Conservation (phyloP, 2,888 invertebrate genomes). For the Phortica magna region DNA sequence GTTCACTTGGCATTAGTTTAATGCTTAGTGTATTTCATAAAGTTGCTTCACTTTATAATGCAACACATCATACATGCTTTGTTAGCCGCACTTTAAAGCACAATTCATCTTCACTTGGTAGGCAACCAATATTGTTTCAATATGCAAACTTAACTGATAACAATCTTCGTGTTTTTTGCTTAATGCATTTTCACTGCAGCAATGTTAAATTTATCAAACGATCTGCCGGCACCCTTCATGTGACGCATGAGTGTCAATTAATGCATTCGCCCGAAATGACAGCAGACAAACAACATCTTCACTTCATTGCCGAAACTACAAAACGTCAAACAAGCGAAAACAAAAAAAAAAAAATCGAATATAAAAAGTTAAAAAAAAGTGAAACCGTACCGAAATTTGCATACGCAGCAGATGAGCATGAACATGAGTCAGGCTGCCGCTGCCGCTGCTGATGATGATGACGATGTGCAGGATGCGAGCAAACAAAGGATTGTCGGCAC, state of each 20-base stretch:
- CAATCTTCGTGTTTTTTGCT: background rate
- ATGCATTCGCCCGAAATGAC: background rate
- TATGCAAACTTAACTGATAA: background rate
- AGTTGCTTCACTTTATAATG: too few species aligned
- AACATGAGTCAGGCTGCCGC: constrained; percentile 57
- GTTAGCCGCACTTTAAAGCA: too few species aligned
- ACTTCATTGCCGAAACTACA: constrained; percentile 26
- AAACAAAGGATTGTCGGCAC: constrained; percentile 47
- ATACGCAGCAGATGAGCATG: constrained; percentile 53
- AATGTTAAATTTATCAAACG: background rate
- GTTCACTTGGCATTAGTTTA: background rate
- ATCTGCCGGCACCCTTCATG: background rate
- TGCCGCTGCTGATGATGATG: constrained; percentile 43
- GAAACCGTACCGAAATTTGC: constrained; percentile 62
- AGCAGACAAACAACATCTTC: constrained; percentile 15
- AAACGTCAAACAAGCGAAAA: constrained; percentile 25
- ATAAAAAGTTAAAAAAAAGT: constrained; percentile 63
- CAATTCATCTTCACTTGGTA: background rate
- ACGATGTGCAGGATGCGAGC: constrained; percentile 61
- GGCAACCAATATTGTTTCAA: background rate
- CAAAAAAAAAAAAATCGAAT: constrained; percentile 32
- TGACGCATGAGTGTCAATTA: constrained; percentile 6
- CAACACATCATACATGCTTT: too few species aligned
- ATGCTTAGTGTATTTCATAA: background rate
- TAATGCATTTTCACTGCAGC: background rate